Conservation (phyloP, 2,797 vertebrate species). For the Hippocampus kuda region DNA sequence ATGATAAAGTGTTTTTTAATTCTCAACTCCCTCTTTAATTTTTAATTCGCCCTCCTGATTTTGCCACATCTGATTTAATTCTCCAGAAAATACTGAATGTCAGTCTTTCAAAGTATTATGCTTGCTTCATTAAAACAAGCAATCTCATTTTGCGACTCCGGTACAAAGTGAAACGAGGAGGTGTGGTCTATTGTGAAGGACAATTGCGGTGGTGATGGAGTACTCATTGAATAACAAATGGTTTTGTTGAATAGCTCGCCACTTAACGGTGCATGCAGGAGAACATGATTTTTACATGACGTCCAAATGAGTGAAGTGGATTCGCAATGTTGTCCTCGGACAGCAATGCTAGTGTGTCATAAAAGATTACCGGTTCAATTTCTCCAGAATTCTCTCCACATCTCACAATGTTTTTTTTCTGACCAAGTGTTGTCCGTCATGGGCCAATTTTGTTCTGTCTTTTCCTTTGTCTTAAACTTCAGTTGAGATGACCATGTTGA, state of each 20-base stretch:
- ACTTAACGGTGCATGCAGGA: not conserved
- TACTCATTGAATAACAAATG: too few species aligned
- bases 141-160: not conserved
- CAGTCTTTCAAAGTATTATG: not conserved
- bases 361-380: not conserved
- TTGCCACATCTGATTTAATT: not conserved
- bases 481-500: conserved; percentile 18
- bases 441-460: conserved; percentile 2
- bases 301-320: not conserved
- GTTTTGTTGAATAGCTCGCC: not conserved
- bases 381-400: not conserved
- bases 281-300: not conserved
- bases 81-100: not conserved
- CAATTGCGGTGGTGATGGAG: too few species aligned
- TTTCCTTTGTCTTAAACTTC: not conserved
- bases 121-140: not conserved
- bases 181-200: not conserved
- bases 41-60: not conserved
- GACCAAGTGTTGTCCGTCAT: not conserved
- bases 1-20: too few species aligned
- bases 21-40: not conserved
- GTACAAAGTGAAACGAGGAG: not conserved
- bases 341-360: not conserved
- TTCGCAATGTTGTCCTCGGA: not conserved
- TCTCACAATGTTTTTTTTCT: not conserved